Conservation (phyloP, 2,888 invertebrate genomes). For the Metallyticus violacea region DNA sequence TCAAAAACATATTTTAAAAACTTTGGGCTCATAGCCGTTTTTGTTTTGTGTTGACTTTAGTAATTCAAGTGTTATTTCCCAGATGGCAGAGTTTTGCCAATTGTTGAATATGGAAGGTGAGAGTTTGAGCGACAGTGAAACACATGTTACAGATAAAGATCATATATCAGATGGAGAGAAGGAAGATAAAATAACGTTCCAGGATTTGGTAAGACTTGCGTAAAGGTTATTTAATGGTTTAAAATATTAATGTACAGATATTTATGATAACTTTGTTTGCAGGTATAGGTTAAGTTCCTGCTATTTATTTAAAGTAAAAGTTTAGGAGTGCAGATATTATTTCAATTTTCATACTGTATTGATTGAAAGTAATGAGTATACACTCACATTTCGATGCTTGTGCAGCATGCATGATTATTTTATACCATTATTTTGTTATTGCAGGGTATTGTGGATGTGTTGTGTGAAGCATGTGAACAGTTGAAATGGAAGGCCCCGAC, state of each 20-base stretch:
- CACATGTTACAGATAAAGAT: neutral
- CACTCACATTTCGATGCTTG: neutral
- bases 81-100: neutral
- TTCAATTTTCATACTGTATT: neutral
- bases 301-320: neutral
- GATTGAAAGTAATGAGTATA: neutral
- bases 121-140: neutral
- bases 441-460: constrained; percentile 84
- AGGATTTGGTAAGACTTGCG: constrained; percentile 56
- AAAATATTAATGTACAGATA: neutral
- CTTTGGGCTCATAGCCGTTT: too few relatives aligned
- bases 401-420: neutral
- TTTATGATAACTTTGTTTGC: neutral
- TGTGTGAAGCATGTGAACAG: constrained; percentile 87
- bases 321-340: neutral
- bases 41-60: too few relatives aligned
- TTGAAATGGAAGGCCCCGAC: constrained; percentile 94
- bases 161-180: constrained; percentile 28
- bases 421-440: constrained; percentile 33
- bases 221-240: neutral
- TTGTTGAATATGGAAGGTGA: neutral
- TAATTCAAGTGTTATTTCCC: too few relatives aligned
- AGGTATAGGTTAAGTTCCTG: neutral
- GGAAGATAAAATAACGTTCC: constrained; percentile 51
- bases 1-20: too few relatives aligned